Base-by-base conservation (phyloP, 1,140 invertebrate genomes). In the Conopomorpha cramerella region DNA sequence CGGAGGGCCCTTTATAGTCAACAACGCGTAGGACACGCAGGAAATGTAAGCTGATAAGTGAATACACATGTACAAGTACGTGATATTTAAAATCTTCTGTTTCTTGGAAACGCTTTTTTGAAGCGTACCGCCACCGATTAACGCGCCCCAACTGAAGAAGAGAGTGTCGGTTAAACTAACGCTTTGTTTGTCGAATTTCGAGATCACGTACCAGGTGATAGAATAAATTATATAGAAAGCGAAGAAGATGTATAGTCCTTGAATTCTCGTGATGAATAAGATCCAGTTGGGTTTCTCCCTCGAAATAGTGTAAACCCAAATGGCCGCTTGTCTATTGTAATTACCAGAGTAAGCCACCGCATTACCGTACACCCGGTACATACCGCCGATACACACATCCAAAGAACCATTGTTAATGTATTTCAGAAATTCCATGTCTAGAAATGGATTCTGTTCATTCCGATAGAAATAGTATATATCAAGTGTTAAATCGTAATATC, bases 281-380 rank as follows among this genome's bases (percentile, higher is more conserved):
- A 53, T 30, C 63, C 61, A 74, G 12, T 61, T 60, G 29, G 45
- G 45, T 8, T 41, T 39, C 6, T 35, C 38, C 45, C 65, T 48
- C 38, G 59, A 53, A 0, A 50, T 55, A n/a, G 51, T 38, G 16
- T 68, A 74, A 2, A 56, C 41, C 70, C 70, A 74, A 34, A 60
- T 30, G n/a, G 66, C 36, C 2, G 36, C 38, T 41, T 71, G 61
- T 17, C 43, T 39, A 1, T 51, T 42, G 30, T 74, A 74, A 15
- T 61, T 41, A 1, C 66, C 66, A 2, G 65, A 66, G 30, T 71
- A 74, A 4, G 43, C 46, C 2, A 67, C 59, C 1, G 45, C 6
- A 19, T 67, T 45, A 1, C 52, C 56, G 29, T 66, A 68, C 3
- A 62, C 45, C 34, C 57, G 55, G 16, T 68, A 74, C 1, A 66